Conservation (phyloP, 2,888 invertebrate species). For the Harmothoe impar region DNA sequence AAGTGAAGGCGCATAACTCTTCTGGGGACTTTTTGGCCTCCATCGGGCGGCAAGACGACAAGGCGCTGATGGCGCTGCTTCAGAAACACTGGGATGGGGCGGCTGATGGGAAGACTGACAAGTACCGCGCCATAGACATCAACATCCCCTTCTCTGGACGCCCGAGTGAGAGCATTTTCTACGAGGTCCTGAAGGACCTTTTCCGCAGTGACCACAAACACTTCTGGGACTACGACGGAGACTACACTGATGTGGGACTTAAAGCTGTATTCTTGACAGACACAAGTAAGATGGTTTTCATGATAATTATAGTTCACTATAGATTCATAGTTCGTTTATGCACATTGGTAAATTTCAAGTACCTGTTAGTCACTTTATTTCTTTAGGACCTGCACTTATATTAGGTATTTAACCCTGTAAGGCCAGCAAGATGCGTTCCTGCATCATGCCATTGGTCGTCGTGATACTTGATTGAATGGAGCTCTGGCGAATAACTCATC, state of each 20-base stretch:
- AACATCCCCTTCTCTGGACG: slow-evolving; percentile 50
- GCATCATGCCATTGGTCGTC: no score
- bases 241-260: slow-evolving; percentile 6
- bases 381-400: no score
- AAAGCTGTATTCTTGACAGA: slow-evolving; percentile 55
- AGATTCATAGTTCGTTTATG: no score
- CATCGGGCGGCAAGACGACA: slow-evolving; percentile 46
- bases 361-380: not conserved
- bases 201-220: slow-evolving; percentile 56
- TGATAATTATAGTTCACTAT: no score
- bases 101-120: not conserved
- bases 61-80: not conserved
- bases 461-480: no score
- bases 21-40: slow-evolving; percentile 43
- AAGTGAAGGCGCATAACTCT: not conserved
- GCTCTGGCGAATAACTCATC: no score
- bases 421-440: no score
- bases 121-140: slow-evolving; percentile 2
- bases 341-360: no score
- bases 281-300: slow-evolving; percentile 52
- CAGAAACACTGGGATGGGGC: not conserved
- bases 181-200: not conserved
- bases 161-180: slow-evolving; percentile 41
- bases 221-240: slow-evolving; percentile 60
- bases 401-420: no score